Evolutionary conservation across 2,113 vertebrate species (phyloP).

Genomic region (Melanerpes formicivorus): DNA sequence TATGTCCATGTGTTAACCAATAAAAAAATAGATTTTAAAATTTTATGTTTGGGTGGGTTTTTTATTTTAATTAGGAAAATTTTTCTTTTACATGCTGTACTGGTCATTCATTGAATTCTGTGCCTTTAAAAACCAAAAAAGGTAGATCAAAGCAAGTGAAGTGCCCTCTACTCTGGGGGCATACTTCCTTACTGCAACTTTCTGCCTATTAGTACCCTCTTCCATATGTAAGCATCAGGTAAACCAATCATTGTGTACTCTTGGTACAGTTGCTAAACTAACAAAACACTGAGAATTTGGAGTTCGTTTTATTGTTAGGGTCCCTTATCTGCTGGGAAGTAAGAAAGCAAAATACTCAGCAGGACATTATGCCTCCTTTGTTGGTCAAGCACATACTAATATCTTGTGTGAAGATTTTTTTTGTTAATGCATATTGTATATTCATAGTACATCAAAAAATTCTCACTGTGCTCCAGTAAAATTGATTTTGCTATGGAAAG

Average conservation of each 20-base stretch:
- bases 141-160: background rate
- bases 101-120: background rate
- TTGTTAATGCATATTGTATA: background rate
- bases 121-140: background rate
- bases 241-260: background rate
- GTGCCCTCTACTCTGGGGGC: background rate
- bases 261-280: constrained; percentile 3
- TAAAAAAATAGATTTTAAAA: background rate
- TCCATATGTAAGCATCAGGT: background rate
- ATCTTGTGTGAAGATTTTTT: background rate
- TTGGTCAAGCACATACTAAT: background rate
- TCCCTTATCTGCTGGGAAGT: background rate
- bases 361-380: background rate
- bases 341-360: background rate
- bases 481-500: background rate
- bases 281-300: background rate
- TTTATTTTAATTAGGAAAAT: background rate
- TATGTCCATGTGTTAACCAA: background rate
- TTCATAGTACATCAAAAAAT: background rate
- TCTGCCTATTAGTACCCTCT: background rate
- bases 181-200: background rate
- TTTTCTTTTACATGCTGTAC: background rate
- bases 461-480: background rate
- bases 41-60: background rate
- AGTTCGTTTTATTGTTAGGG: background rate